A percentile compares a stretch with the other conserved stretches of the same genome.
These are phyloP conservation scores for Rallus limicola DNA, from an alignment of 2,113 vertebrate species.

Conservation along the genomic window DNA sequence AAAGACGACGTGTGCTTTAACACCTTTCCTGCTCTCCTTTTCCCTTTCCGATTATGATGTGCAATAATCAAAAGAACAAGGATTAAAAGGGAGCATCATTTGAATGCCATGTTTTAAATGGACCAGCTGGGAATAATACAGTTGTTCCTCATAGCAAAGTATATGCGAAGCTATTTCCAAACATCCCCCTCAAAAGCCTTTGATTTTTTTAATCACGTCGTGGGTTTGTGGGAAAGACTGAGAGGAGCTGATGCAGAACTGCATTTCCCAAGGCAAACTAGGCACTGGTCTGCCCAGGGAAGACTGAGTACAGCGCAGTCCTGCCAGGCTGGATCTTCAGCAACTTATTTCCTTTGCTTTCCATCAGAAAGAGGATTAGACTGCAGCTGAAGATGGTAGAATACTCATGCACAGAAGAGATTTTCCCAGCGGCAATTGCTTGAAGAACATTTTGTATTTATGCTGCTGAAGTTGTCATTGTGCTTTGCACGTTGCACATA, in stretches of 20 bases:
- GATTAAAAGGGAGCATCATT: constrained; percentile 31
- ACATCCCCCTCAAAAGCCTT: not conserved
- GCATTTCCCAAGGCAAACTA: not conserved
- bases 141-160: not conserved
- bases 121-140: not conserved
- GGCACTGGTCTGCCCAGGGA: not conserved
- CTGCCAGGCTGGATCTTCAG: not conserved
- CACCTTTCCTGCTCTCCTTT: not conserved
- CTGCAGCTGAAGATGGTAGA: not conserved
- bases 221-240: not conserved
- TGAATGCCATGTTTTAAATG: not conserved
- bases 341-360: not conserved
- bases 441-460: not conserved
- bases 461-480: not conserved
- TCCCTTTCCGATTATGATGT: not conserved
- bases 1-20: not conserved
- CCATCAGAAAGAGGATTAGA: not conserved
- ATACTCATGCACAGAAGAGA: not conserved
- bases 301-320: not conserved
- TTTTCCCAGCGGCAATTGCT: not conserved
- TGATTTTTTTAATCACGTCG: not conserved
- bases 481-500: rapidly evolving
- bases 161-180: not conserved
- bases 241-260: not conserved
- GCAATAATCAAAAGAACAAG: constrained; percentile 1